phyloP scores from a whole-genome alignment of 2,888 invertebrate species.

The Melanostoma mellinum region DNA sequence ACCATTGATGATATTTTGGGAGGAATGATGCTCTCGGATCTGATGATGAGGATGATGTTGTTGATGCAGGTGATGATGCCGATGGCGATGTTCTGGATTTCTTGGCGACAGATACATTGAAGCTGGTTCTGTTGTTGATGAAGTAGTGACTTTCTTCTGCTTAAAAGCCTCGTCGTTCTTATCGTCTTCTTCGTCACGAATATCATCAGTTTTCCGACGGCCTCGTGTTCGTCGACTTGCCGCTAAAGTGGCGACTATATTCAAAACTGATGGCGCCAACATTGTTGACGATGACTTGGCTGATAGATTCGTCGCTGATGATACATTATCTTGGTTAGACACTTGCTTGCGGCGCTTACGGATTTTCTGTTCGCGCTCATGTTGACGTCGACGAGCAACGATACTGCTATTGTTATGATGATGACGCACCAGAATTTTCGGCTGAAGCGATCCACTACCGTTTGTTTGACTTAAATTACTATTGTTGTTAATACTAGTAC shows the following conservation, averaged over 20 bases:
- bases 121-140: slow-evolving; percentile 32
- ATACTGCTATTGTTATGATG: slow-evolving; percentile 77
- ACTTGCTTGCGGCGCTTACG: slow-evolving; percentile 75
- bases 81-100: slow-evolving; percentile 55
- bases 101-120: slow-evolving; percentile 57
- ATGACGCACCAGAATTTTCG: slow-evolving; percentile 76
- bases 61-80: slow-evolving; percentile 58
- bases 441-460: slow-evolving; percentile 60
- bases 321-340: slow-evolving; percentile 74
- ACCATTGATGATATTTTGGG: slow-evolving; percentile 59
- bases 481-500: slow-evolving; percentile 72
- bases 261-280: slow-evolving; percentile 77
- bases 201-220: slow-evolving; percentile 77
- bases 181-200: slow-evolving; percentile 63
- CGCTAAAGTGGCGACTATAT: slow-evolving; percentile 79
- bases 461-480: slow-evolving; percentile 67
- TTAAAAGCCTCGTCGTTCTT: slow-evolving; percentile 44
- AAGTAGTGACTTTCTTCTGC: slow-evolving; percentile 32
- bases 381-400: slow-evolving; percentile 74
- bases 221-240: slow-evolving; percentile 79
- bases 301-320: slow-evolving; percentile 77
- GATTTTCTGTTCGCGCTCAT: slow-evolving; percentile 75
- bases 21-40: slow-evolving; percentile 40
- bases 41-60: slow-evolving; percentile 55
- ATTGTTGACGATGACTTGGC: slow-evolving; percentile 78